These are phyloP conservation scores for Anomalospiza imberbis DNA, from an alignment of 2,797 vertebrate genomes.

Conservation along the genomic window DNA sequence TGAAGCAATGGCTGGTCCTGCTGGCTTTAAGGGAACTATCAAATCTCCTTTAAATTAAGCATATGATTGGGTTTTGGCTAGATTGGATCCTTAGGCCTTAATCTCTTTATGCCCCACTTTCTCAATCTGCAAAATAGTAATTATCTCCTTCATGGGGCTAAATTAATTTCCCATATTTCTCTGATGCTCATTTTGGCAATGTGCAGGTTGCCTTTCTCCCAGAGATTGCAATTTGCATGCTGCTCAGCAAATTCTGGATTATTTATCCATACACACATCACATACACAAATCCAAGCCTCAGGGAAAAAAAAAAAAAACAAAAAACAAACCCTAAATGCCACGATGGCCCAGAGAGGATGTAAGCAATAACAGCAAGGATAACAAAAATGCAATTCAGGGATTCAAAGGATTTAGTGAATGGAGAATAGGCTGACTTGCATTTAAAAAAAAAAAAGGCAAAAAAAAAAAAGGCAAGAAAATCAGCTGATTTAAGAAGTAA, in stretches of 20 bases:
- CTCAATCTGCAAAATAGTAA: slow-evolving; percentile 50
- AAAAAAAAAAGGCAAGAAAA: neutral
- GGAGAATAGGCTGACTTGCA: neutral
- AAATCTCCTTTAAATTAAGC: slow-evolving; percentile 61
- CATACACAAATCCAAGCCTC: neutral
- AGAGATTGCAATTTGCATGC: neutral
- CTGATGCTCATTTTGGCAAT: neutral
- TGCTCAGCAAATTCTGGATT: neutral
- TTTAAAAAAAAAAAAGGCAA: neutral
- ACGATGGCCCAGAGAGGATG: neutral
- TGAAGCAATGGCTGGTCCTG: neutral
- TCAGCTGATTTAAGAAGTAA: neutral
- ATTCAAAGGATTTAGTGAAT: neutral
- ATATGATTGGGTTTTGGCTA: slow-evolving; percentile 54
- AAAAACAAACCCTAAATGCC: neutral
- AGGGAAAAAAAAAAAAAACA: neutral
- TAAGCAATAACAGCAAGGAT: slow-evolving; percentile 27
- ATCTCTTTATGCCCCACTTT: slow-evolving; percentile 59
- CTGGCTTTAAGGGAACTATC: slow-evolving; percentile 19
- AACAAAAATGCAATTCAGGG: neutral
- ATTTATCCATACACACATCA: neutral
- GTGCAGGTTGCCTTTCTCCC: neutral
- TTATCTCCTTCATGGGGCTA: slow-evolving; percentile 40
- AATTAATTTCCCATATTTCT: slow-evolving; percentile 37
- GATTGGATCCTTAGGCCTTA: slow-evolving; percentile 32